Evolutionary conservation across 2,888 invertebrate genomes (phyloP), one percentile per base, ranked within the genome.

Genomic region (Pyrocoelia pectoralis): DNA sequence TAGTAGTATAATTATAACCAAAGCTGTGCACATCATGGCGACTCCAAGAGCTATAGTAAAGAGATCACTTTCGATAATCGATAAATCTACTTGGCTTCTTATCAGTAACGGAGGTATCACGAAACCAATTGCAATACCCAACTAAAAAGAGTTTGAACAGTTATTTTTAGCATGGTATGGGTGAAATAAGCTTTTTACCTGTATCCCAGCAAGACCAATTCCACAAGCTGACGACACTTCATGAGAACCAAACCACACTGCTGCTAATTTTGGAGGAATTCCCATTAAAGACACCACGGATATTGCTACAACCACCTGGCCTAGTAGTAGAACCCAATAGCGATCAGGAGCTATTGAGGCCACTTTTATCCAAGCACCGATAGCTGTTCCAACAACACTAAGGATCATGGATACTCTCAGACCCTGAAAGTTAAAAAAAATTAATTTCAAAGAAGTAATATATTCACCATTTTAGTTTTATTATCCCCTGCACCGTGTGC

Each of bases 151-250:
- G n/a, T 18, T 33, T n/a, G 24, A 24, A 5, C 24, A 5, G 8
- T 33, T 33, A 2, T 33, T 33, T 33, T 24, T 8, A 24, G 8
- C 24, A 24, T 24, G 24, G n/a, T n/a, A n/a, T 24, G 24, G 24
- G 24, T 24, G 24, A n/a, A n/a, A n/a, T n/a, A n/a, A n/a, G 24
- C 3, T 24, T 5, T 5, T 24, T 78, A 97, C 97, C 91, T 98
- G 98, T 83, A 98, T 98, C 12, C 98, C 98, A 80, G 98, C 98
- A 9, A 98, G 98, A 3, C 98, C 98, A 68, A 98, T 89, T 75
- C 98, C 95, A 83, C 97, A 97, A 0, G 98, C 98, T 0, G 95
- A 95, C 6, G 97, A 97, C n/a, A 97, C 96, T 83, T 97, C 94
- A 75, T 94, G 90, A 0, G 94, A 91, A 2, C 97, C 97, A 79